phyloP scores from a whole-genome alignment of 2,797 vertebrate species.

The Calcarius lapponicus region DNA sequence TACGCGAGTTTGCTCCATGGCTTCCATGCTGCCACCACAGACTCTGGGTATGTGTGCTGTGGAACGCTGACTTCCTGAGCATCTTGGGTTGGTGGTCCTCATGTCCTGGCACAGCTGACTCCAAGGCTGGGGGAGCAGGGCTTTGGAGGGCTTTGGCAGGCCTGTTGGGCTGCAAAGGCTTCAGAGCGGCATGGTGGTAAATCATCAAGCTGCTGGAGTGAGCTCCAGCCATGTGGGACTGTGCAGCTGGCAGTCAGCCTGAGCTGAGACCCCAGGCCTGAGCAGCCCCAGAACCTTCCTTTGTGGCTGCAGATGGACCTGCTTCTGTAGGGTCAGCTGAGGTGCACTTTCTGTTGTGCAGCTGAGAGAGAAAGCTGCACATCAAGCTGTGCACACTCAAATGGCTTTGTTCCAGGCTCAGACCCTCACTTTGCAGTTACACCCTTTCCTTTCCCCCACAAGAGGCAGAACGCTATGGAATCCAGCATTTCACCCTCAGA shows the following conservation, averaged over 20 bases:
- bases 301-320: neutral
- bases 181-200: accelerated
- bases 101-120: neutral
- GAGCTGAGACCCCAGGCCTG: neutral
- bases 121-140: neutral
- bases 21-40: accelerated
- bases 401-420: neutral
- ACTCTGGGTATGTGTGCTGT: no score
- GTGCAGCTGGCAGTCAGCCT: neutral
- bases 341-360: neutral
- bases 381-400: neutral
- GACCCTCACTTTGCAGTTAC: neutral
- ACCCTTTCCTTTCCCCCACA: neutral
- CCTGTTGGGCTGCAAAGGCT: neutral
- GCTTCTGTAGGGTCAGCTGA: neutral
- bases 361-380: neutral
- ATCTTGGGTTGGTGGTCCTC: neutral
- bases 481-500: neutral
- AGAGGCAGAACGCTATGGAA: neutral
- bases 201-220: neutral
- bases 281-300: neutral
- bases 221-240: neutral
- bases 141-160: neutral
- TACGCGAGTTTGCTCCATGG: accelerated
- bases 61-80: accelerated